These are phyloP conservation scores for Chironomus riparius DNA, from an alignment of 2,888 invertebrate genomes.

Conservation along the genomic window DNA sequence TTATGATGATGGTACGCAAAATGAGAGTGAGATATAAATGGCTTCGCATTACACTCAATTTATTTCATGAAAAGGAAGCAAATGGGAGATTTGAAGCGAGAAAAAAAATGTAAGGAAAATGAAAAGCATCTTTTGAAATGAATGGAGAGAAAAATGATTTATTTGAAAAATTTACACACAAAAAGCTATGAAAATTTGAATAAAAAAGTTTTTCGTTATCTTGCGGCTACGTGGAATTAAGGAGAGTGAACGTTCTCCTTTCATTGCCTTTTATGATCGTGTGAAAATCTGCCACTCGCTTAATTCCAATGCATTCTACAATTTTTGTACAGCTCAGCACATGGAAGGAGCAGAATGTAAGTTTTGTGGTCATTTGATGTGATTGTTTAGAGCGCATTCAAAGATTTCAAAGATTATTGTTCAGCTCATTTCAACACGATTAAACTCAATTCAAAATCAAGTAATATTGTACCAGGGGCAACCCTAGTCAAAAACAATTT, in stretches of 20 bases:
- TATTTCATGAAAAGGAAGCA: background rate
- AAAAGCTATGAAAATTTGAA: background rate
- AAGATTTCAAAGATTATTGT: too few species aligned
- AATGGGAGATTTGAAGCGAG: background rate
- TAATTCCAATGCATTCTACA: background rate
- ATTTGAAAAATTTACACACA: background rate
- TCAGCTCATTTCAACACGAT: too few species aligned
- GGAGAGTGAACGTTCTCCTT: background rate
- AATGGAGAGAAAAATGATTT: background rate
- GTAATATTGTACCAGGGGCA: too few species aligned
- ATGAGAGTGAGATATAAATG: slow-evolving; percentile 4
- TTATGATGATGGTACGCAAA: slow-evolving; percentile 13
- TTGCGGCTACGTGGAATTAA: background rate
- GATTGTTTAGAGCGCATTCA: too few species aligned
- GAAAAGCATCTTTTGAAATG: background rate
- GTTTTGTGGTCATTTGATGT: too few species aligned
- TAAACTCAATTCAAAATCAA: too few species aligned
- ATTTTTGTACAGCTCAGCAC: background rate
- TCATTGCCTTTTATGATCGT: slow-evolving; percentile 4
- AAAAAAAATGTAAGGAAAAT: background rate
- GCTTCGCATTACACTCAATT: slow-evolving; percentile 16
- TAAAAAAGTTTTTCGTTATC: background rate
- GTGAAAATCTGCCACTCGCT: slow-evolving; percentile 13
- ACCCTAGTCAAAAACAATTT: too few species aligned
- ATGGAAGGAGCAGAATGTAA: background rate